phyloP scores from a whole-genome alignment of 2,113 vertebrate genomes.

The Solea solea region DNA sequence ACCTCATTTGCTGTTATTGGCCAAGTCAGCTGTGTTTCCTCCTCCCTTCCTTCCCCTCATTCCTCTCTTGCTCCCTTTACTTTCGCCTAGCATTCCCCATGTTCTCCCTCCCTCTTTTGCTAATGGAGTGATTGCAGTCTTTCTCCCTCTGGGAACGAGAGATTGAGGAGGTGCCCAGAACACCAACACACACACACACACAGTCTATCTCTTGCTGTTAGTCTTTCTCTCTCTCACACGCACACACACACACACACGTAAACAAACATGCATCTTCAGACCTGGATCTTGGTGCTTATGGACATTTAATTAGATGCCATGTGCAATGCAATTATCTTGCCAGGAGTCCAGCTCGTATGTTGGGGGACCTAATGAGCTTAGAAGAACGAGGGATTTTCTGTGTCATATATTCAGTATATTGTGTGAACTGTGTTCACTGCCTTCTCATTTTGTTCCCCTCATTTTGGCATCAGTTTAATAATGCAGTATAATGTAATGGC shows the following conservation, averaged over 20 bases:
- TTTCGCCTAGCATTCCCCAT: neutral
- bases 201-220: slow-evolving; percentile 23
- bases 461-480: slow-evolving; percentile 31
- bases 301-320: slow-evolving; percentile 82
- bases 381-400: slow-evolving; percentile 52
- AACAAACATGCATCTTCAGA: slow-evolving; percentile 35
- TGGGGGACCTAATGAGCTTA: slow-evolving; percentile 58
- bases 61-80: slow-evolving; percentile 30
- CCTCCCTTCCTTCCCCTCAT: slow-evolving; percentile 28
- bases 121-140: slow-evolving; percentile 83
- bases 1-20: slow-evolving; percentile 84
- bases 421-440: neutral
- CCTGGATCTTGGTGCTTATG: slow-evolving; percentile 69
- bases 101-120: slow-evolving; percentile 60
- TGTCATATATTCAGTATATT: slow-evolving; percentile 38
- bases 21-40: slow-evolving; percentile 77
- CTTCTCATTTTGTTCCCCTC: slow-evolving; percentile 24
- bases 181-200: slow-evolving; percentile 35
- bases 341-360: slow-evolving; percentile 65
- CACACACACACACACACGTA: neutral
- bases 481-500: slow-evolving; percentile 8
- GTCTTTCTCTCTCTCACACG: neutral
- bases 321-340: slow-evolving; percentile 79
- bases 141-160: slow-evolving; percentile 68
- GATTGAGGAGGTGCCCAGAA: slow-evolving; percentile 57